Conservation (phyloP, 2,797 vertebrate species). For the Sebastiscus tertius region DNA sequence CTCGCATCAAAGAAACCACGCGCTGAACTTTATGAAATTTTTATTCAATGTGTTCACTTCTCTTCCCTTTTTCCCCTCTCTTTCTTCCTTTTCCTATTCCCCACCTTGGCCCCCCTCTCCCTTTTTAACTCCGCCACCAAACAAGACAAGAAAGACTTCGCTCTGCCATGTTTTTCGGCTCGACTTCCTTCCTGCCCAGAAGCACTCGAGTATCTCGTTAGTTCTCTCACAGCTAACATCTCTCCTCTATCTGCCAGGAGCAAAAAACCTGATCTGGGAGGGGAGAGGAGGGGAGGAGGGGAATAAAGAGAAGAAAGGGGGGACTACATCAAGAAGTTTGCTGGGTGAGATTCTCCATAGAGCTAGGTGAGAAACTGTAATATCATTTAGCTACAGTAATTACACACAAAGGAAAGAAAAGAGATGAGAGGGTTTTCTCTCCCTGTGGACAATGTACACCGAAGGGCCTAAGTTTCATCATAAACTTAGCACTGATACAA, state of each 20-base stretch:
- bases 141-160: conserved; percentile 83
- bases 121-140: conserved; percentile 75
- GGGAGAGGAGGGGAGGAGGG: conserved; percentile 24
- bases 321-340: conserved; percentile 71
- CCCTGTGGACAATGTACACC: conserved; percentile 72
- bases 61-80: conserved; percentile 69
- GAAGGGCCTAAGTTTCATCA: conserved; percentile 76
- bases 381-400: conserved; percentile 73
- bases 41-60: conserved; percentile 85
- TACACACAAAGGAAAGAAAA: conserved; percentile 65
- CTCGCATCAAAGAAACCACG: conserved; percentile 85
- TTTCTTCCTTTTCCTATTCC: conserved; percentile 77
- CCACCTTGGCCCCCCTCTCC: conserved; percentile 69
- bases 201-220: conserved; percentile 82
- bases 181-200: conserved; percentile 87
- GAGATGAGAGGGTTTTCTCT: conserved; percentile 63
- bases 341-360: conserved; percentile 55
- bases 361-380: conserved; percentile 63
- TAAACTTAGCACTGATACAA: conserved; percentile 32
- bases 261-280: conserved; percentile 64
- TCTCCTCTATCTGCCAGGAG: conserved; percentile 79
- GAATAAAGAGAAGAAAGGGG: conserved; percentile 56
- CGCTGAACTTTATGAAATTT: conserved; percentile 87
- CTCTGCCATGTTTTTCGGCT: conserved; percentile 78
- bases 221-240: conserved; percentile 79